Evolutionary conservation across 2,113 vertebrate genomes (phyloP), one percentile per base, ranked within the genome.

Genomic region (Campylomormyrus numenius): DNA sequence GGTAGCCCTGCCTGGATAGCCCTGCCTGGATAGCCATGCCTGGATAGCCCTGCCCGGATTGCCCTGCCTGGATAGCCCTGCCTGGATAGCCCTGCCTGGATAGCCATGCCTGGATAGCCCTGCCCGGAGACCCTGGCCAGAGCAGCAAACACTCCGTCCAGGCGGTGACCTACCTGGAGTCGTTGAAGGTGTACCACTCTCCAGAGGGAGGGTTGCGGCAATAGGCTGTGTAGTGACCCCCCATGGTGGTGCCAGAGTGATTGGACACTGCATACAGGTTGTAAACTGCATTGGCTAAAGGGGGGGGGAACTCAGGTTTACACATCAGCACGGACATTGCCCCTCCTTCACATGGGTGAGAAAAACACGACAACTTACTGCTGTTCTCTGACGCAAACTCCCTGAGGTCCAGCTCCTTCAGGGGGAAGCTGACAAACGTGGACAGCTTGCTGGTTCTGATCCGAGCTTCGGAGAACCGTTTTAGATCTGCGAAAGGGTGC

Each of bases 181-280:
- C 98, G 0, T 99, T 99, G 92, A 97, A 99, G 0, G 95, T 97
- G 95, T 98, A 96, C 98, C 98, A 99, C 88, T 99, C 98, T 88
- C 97, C 97, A 3, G 97, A 97, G 93, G 92, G 93, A 0, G 98
- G 97, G 90, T 96, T 98, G 92, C 97, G 97, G 95, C 98, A 99
- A 94, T 98, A 99, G 89, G 98, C 98, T 3, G 98, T 99, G 94
- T 99, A 99, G 93, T 99, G 98, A 85, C 98, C 98, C 0, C 98
- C 98, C 97, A 98, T 98, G 74, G 98, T 99, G 93, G 98, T 99
- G 94, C 98, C 98, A 89, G 98, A 99, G 96, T 99, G 98, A 94
- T 99, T 99, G 94, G 98, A 99, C 95, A 99, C 96, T 8, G 98
- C 98, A 0, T 99, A 99, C 93, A 99, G 96, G 95, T 97, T 98